Conservation (phyloP, 2,113 vertebrate genomes). For the Gnathonemus longibarbis region DNA sequence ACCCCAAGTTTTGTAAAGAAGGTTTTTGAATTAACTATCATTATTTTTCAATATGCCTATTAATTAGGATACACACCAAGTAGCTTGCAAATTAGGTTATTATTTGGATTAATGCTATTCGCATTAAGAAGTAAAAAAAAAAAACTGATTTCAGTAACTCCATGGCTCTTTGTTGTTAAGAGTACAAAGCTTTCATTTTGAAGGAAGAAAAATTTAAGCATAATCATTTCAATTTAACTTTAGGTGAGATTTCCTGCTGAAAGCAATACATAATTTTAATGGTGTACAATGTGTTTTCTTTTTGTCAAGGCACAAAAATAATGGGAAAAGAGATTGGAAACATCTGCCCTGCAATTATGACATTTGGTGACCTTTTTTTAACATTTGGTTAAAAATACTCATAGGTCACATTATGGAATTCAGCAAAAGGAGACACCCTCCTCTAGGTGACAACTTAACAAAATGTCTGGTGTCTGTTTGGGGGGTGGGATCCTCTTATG, state of each 20-base stretch:
- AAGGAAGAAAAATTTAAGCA: not conserved
- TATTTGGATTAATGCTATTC: not conserved
- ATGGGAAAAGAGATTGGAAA: not conserved
- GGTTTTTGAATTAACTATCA: not conserved
- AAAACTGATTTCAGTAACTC: not conserved
- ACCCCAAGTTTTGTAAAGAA: not conserved
- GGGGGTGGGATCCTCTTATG: not conserved
- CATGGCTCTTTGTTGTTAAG: slow-evolving; percentile 3
- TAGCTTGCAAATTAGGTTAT: not conserved
- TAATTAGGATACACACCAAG: not conserved
- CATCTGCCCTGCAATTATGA: not conserved
- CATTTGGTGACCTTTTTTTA: too few relatives aligned
- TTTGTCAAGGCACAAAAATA: not conserved
- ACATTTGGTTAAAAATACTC: not conserved
- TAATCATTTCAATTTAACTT: not conserved
- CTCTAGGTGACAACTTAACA: not conserved
- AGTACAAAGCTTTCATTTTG: slow-evolving; percentile 1
- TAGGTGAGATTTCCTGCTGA: not conserved
- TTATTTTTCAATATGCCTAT: not conserved
- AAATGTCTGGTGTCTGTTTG: not conserved
- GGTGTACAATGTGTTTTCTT: not conserved
- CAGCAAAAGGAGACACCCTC: not conserved
- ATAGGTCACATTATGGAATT: not conserved
- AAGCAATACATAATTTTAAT: not conserved
- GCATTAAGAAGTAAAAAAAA: slow-evolving; percentile 1